Conservation (phyloP, 2,113 vertebrate genomes). For the Lathamus discolor region DNA sequence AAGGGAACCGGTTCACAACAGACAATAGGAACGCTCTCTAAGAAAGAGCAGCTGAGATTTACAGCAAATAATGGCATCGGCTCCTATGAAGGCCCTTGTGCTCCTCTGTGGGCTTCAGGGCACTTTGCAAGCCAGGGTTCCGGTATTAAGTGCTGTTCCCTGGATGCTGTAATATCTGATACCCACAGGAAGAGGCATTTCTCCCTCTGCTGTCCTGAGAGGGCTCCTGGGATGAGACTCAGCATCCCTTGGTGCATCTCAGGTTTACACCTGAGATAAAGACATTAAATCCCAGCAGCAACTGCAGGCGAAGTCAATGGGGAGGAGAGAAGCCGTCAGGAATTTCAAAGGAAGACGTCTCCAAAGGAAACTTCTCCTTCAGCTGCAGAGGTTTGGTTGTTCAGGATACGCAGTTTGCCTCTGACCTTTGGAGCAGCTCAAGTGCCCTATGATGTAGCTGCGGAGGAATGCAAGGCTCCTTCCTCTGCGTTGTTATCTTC, state of each 20-base stretch:
- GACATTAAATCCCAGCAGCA: not conserved
- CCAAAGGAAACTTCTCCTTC: not conserved
- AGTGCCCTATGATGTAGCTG: not conserved
- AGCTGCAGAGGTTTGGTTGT: not conserved
- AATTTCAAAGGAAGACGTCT: not conserved
- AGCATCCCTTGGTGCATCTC: not conserved
- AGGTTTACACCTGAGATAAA: not conserved
- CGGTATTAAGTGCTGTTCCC: not conserved
- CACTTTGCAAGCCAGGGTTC: not conserved
- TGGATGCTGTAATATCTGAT: not conserved
- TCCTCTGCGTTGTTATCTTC: not conserved
- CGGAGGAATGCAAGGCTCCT: slow-evolving; percentile 15
- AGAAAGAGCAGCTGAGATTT: not conserved
- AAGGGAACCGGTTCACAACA: not conserved
- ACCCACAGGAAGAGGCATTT: not conserved
- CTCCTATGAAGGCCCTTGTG: not conserved
- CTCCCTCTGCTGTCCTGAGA: not conserved
- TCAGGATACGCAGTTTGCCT: not conserved
- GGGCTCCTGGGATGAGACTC: not conserved
- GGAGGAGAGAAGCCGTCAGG: not conserved
- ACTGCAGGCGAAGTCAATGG: not conserved
- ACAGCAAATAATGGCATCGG: not conserved
- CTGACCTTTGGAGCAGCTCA: slow-evolving; percentile 44
- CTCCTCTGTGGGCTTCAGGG: not conserved
- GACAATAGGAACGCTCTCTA: not conserved